Evolutionary conservation across 2,113 vertebrate genomes (phyloP), one percentile per base, ranked within the genome.

Genomic region (Emydocephalus ijimae): DNA sequence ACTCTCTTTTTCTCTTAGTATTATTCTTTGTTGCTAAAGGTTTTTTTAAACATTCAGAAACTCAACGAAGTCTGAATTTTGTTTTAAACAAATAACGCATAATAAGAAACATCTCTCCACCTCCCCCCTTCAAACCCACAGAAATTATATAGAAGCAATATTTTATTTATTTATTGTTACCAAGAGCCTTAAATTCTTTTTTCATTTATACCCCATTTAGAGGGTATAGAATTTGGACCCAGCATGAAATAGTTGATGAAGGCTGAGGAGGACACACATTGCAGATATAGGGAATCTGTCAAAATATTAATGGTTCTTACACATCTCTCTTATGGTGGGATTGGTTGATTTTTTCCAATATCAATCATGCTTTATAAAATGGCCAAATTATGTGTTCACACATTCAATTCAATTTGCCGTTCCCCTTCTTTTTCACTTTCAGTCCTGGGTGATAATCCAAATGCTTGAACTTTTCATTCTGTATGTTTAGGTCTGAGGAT

Each of bases 251-350:
- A 48, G 91, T 81, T 1, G 89, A 89, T 91, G 57, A 2, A 1
- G 20, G 93, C 88, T 1, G 48, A 43, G 94, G 94, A 94, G 94
- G 94, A 94, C 95, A 95, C 92, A 89, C 1, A 64, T 12, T 74
- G 92, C 94, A 91, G 93, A 90, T 91, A 89, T 89, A 94, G 94
- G 93, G 94, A 3, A 61, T 39, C 1, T 69, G 88, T 94, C 94
- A 96, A 95, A 95, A 96, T 95, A 11, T 96, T 93, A 95, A 90
- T 91, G 96, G 94, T 93, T 95, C 94, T 95, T 95, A 92, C 93
- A 59, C 85, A 95, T 39, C 89, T 95, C 89, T 4, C 59, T 87
- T 1, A 1, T 88, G 20, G 43, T 86, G 39, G 94, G 92, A 55
- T 89, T 93, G 64, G 89, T 86, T 94, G 9, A 55, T 74, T 55